Evolutionary conservation across 2,113 vertebrate species (phyloP).

Genomic region (Saguinus imperator): DNA sequence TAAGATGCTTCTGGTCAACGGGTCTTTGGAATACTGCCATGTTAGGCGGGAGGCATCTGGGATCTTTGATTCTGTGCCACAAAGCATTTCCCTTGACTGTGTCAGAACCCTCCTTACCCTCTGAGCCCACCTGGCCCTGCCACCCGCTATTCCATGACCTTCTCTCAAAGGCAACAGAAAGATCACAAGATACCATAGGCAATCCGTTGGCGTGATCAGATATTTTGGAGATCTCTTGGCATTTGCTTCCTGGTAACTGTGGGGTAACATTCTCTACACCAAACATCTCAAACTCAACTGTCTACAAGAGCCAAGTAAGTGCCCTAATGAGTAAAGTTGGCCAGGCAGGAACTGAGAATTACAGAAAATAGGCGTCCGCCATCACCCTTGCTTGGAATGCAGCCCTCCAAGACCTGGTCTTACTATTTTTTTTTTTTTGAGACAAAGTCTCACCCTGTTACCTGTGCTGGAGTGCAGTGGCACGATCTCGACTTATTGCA

Average conservation of each 20-base stretch:
- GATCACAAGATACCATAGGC: neutral
- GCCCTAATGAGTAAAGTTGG: no score
- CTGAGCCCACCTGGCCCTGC: neutral
- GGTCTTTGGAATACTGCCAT: neutral
- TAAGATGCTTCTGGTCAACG: no score
- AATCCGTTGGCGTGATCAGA: no score
- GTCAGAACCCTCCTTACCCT: no score
- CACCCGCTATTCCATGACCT: neutral
- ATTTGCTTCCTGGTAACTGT: neutral
- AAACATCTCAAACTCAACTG: neutral
- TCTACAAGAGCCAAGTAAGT: fast-evolving
- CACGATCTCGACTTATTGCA: no score
- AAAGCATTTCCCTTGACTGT: neutral
- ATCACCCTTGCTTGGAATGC: fast-evolving
- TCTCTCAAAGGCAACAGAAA: neutral
- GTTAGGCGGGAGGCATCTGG: neutral
- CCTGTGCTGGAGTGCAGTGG: no score
- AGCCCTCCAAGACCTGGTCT: neutral
- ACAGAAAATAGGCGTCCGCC: no score
- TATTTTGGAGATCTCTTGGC: neutral
- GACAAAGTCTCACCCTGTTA: no score
- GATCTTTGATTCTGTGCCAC: no score
- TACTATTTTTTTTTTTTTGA: neutral
- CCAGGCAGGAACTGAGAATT: no score
- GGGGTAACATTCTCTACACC: no score